Evolutionary conservation across 35 echinoderm and acorn worm genomes (phyloP).

Genomic region (Eucidaris tribuloides): DNA sequence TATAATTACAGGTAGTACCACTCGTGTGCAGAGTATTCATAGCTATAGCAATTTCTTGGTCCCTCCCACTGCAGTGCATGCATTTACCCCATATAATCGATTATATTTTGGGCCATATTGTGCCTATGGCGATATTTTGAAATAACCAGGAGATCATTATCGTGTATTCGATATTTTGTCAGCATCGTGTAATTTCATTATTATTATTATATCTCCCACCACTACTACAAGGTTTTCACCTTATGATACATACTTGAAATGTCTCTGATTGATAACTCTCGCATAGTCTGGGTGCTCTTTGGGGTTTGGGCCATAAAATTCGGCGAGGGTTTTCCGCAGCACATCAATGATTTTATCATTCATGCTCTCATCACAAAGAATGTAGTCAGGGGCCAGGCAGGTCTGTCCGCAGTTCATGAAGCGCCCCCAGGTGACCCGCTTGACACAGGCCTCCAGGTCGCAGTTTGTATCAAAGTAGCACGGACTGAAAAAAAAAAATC

Average conservation of each 20-base stretch:
- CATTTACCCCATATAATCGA: too few species aligned
- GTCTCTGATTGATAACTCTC: conserved; percentile 75
- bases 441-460: conserved; percentile 34
- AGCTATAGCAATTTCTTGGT: too few species aligned
- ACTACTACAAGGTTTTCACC: background rate
- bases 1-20: too few species aligned
- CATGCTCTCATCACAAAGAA: conserved; percentile 39
- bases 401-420: conserved; percentile 82
- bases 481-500: conserved; percentile 58
- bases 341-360: conserved; percentile 51
- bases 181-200: too few species aligned
- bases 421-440: conserved; percentile 63
- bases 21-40: too few species aligned
- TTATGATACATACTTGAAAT: conserved; percentile 94
- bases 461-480: conserved; percentile 52
- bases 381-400: conserved; percentile 88
- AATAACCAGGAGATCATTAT: too few species aligned
- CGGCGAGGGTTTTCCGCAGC: conserved; percentile 27
- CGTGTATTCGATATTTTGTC: too few species aligned
- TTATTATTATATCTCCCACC: too few species aligned
- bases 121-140: too few species aligned
- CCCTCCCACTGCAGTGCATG: too few species aligned
- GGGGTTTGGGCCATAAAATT: conserved; percentile 76
- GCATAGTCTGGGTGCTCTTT: conserved; percentile 42
- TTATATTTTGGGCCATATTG: too few species aligned